phyloP scores from a whole-genome alignment of 2,113 vertebrate genomes.

The Hippopotamus amphibius region DNA sequence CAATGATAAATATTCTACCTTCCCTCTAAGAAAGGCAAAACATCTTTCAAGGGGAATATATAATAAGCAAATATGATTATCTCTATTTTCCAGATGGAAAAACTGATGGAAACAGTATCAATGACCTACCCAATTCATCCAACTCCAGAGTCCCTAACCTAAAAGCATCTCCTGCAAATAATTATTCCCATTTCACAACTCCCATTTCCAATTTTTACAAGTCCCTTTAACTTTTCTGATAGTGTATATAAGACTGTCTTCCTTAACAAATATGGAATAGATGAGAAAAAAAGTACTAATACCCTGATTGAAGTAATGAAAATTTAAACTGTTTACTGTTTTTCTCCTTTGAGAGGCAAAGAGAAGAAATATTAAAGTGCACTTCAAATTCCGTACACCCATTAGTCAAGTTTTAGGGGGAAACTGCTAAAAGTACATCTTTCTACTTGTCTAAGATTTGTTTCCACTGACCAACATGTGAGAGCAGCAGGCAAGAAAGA shows the following conservation, averaged over 20 bases:
- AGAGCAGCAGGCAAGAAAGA: background rate
- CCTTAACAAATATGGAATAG: background rate
- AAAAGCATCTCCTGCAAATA: conserved; percentile 1
- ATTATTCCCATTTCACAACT: background rate
- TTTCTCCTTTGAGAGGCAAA: conserved; percentile 36
- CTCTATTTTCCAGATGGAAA: background rate
- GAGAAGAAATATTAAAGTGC: background rate
- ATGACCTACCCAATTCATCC: background rate
- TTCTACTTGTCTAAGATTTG: background rate
- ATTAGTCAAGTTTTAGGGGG: background rate
- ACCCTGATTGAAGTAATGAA: background rate
- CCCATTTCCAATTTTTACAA: conserved; percentile 2
- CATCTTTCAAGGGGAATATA: background rate
- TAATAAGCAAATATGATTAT: background rate
- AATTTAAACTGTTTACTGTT: background rate
- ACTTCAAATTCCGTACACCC: background rate
- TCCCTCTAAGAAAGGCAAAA: background rate
- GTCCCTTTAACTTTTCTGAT: conserved; percentile 10
- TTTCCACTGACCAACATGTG: background rate
- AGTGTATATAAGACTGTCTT: background rate
- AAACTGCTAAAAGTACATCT: background rate
- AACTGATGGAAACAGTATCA: background rate
- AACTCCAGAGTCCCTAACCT: background rate
- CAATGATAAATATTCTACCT: background rate
- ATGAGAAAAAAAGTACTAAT: background rate